phyloP scores from a whole-genome alignment of 92 coral and sea anemone genomes.

The Phenganax stokvisi region DNA sequence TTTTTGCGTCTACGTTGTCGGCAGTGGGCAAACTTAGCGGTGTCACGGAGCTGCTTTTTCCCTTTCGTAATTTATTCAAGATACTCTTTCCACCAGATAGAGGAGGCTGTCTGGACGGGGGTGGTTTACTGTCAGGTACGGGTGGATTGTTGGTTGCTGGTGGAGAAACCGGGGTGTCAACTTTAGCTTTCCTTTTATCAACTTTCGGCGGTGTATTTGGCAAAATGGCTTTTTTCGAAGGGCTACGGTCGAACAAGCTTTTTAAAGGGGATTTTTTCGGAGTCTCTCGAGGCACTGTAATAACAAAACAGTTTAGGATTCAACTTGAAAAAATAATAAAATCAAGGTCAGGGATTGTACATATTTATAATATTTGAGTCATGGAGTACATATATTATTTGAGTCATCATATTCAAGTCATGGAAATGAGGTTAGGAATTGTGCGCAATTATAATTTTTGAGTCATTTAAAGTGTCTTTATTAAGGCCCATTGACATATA shows the following conservation, averaged over 20 bases:
- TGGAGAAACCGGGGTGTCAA: neutral
- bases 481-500: no score
- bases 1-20: neutral
- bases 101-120: neutral
- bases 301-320: neutral
- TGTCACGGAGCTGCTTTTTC: neutral
- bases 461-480: no score
- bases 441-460: no score
- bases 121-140: neutral
- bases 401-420: no score
- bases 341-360: no score
- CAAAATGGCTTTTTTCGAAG: neutral
- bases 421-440: no score
- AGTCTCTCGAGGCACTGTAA: neutral
- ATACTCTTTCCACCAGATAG: neutral
- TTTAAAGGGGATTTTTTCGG: conserved; percentile 1
- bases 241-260: neutral
- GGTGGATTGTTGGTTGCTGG: neutral
- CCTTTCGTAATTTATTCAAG: neutral
- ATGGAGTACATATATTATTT: no score
- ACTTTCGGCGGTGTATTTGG: neutral
- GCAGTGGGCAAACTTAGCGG: neutral
- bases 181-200: conserved; percentile 3
- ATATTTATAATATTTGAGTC: no score
- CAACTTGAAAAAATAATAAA: neutral